Evolutionary conservation across 1,140 invertebrate species (phyloP).

Genomic region (Procambarus virginalis): DNA sequence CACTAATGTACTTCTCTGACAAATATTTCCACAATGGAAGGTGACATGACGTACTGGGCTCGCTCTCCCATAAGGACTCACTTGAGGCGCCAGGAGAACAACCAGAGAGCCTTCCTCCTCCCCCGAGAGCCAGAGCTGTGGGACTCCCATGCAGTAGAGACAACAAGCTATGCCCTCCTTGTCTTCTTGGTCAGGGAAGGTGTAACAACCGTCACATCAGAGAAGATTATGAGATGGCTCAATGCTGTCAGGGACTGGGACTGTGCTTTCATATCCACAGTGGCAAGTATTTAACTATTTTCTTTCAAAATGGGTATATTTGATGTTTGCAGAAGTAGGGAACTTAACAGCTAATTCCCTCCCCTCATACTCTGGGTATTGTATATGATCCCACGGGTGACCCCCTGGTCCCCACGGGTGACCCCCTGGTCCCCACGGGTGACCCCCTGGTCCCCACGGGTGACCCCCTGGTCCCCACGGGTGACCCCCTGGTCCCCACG

Average conservation of each 20-base stretch:
- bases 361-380: no score
- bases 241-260: slow-evolving; percentile 77
- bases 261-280: slow-evolving; percentile 77
- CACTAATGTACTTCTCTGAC: no score
- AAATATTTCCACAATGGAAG: slow-evolving; percentile 69
- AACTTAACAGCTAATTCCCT: no score
- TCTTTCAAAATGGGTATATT: no score
- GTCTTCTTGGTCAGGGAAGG: slow-evolving; percentile 75
- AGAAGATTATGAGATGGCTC: slow-evolving; percentile 75
- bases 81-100: slow-evolving; percentile 74
- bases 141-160: slow-evolving; percentile 76
- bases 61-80: slow-evolving; percentile 71
- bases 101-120: slow-evolving; percentile 75
- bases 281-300: slow-evolving; percentile 72
- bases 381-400: no score
- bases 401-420: no score
- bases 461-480: no score
- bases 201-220: slow-evolving; percentile 71
- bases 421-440: no score
- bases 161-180: slow-evolving; percentile 79
- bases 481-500: no score
- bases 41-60: slow-evolving; percentile 76
- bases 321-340: no score
- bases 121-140: slow-evolving; percentile 73
- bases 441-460: no score